Base-by-base conservation (phyloP, 2,888 invertebrate species). In the Dermolepida albohirtum region DNA sequence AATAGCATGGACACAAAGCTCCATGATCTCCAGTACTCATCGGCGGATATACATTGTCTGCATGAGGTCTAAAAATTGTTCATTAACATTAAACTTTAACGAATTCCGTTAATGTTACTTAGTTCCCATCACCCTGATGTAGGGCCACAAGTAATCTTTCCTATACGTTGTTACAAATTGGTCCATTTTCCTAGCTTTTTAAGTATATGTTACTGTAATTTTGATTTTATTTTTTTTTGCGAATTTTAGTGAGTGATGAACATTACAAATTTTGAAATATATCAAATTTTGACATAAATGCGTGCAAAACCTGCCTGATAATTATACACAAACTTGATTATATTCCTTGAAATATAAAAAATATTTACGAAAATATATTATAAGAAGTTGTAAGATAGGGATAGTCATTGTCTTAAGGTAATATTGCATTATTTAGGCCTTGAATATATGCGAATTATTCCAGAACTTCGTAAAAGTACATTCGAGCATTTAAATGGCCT, bases 81-180 rank as follows among this genome's bases (percentile, higher is more conserved):
- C 41, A 43, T 10, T 16, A 43, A 65, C 27, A 49, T 22, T 44
- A 44, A 16, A 14, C 14, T 12, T 62, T 44, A 12, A 40, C 5
- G 12, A 17, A n/a, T 29, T n/a, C 8, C 10, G 10, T 22, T 17
- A 49, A 16, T 17, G 71, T 76, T 77, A 83, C 82, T 77, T 80
- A 29, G 77, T 71, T 14, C 83, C 81, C 54, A 83, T 77, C 4
- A 78, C 76, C 62, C 79, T 78, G 1, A 81, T 81, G 76, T 84
- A 81, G 0, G 89, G 89, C 89, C 89, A 90, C 16, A 88, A 75
- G 73, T 88, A 90, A 78, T 90, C 90, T 75, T 88, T 88, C 49
- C 85, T 83, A 74, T 90, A 89, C 0, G 87, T 89, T 0, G 89
- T 87, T 65, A 88, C 80, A 74, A 87, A 90, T 73, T 88, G 87